A percentile compares a stretch with the other conserved stretches of the same genome.
Evolutionary conservation across 2,113 vertebrate species (phyloP).

Genomic region (Leptosomus discolor): DNA sequence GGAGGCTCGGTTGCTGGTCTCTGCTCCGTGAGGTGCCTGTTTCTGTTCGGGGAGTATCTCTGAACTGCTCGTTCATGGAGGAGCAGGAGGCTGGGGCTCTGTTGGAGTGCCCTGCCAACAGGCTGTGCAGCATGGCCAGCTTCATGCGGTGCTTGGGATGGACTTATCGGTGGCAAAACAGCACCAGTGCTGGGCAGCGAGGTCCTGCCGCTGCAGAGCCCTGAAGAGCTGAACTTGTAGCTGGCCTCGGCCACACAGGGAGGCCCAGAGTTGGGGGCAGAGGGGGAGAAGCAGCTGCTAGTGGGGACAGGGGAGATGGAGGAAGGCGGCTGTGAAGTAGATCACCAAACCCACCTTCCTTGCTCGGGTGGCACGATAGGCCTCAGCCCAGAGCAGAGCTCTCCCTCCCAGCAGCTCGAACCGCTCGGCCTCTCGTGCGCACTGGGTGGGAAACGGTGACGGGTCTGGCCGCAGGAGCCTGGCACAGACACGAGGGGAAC

Average conservation of each 20-base stretch:
- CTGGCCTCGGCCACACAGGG: neutral
- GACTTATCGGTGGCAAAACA: neutral
- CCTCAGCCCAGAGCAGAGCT: neutral
- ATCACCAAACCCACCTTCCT: neutral
- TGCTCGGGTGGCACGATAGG: rapidly evolving
- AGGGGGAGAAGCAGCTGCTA: neutral
- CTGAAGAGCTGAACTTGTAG: neutral
- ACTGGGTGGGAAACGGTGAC: neutral
- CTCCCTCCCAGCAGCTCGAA: neutral
- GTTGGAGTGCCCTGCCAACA: rapidly evolving
- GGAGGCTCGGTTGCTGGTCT: neutral
- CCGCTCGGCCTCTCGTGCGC: rapidly evolving
- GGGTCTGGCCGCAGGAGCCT: neutral
- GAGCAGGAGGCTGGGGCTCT: neutral
- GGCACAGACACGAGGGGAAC: neutral
- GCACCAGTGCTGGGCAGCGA: neutral
- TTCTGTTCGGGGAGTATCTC: neutral
- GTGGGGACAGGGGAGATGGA: no score
- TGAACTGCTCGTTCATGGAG: neutral
- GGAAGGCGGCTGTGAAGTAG: neutral
- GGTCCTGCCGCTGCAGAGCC: neutral
- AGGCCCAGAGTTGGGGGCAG: rapidly evolving
- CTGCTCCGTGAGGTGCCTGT: neutral
- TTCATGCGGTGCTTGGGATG: rapidly evolving
- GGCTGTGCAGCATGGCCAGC: neutral